Evolutionary conservation across 1,140 invertebrate species (phyloP).

Genomic region (Drosophila littoralis): DNA sequence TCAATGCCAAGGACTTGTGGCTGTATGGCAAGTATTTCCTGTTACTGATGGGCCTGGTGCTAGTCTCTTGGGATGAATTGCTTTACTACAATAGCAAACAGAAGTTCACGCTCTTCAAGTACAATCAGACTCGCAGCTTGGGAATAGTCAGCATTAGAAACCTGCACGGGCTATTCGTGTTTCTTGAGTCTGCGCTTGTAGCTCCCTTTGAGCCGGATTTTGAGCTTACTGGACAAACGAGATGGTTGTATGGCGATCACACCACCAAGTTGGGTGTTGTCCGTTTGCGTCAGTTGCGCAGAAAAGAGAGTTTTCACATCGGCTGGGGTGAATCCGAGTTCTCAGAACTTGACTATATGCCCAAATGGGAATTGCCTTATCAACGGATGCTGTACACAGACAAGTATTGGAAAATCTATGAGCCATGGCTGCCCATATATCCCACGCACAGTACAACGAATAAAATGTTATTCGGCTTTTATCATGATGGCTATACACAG

Average conservation of each 20-base stretch:
- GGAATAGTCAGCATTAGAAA: neutral
- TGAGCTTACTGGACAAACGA: fast-evolving
- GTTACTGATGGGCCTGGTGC: slow-evolving; percentile 25
- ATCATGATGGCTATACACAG: slow-evolving; percentile 17
- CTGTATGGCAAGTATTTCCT: slow-evolving; percentile 57
- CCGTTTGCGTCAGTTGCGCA: slow-evolving; percentile 62
- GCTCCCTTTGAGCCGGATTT: slow-evolving; percentile 35
- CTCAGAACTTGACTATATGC: slow-evolving; percentile 26
- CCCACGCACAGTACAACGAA: neutral
- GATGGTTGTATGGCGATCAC: slow-evolving; percentile 45
- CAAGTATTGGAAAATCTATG: slow-evolving; percentile 65
- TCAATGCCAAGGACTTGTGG: slow-evolving; percentile 51
- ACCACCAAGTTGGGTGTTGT: slow-evolving; percentile 47
- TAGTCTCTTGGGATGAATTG: slow-evolving; percentile 2
- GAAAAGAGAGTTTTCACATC: neutral
- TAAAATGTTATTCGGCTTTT: slow-evolving; percentile 10
- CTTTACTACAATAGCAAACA: slow-evolving; percentile 44
- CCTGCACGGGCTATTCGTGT: slow-evolving; percentile 15
- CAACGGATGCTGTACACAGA: slow-evolving; percentile 35
- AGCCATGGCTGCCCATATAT: slow-evolving; percentile 51
- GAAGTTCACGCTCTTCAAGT: neutral
- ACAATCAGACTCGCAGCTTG: slow-evolving; percentile 23
- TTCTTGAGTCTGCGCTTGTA: slow-evolving; percentile 42
- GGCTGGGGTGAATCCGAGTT: slow-evolving; percentile 3
- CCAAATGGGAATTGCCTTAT: slow-evolving; percentile 56